Percentiles rank a stretch among this genome's conserved stretches.
phyloP scores from a whole-genome alignment of 2,888 invertebrate genomes.

The Gastracanthus pulcherrimus region DNA sequence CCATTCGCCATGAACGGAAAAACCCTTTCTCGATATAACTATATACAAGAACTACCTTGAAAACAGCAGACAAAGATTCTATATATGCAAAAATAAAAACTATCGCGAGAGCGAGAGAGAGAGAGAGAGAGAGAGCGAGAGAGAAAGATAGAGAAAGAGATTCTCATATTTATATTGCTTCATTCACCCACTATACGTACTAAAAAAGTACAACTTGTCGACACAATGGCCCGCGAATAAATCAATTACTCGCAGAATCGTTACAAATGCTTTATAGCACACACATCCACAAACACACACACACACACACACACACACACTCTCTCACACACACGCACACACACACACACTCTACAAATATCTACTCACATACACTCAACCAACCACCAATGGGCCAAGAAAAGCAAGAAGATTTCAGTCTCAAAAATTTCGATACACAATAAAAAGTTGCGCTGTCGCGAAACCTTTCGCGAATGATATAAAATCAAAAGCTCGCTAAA shows the following conservation, averaged over 20 bases:
- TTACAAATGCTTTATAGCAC: slow-evolving; percentile 21
- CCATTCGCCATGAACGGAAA: not conserved
- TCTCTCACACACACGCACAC: too few species aligned
- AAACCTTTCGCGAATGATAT: too few species aligned
- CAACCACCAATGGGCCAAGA: too few species aligned
- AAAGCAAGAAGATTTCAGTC: slow-evolving; percentile 3
- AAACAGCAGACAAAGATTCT: not conserved
- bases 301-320: too few species aligned
- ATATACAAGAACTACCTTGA: slow-evolving; percentile 59
- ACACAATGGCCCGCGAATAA: slow-evolving; percentile 39
- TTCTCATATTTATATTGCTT: slow-evolving; percentile 26
- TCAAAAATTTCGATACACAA: slow-evolving; percentile 8
- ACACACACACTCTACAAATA: too few species aligned
- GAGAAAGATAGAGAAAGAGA: not conserved
- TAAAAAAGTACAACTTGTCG: slow-evolving; percentile 41
- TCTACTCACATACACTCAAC: too few species aligned
- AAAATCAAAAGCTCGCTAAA: not conserved
- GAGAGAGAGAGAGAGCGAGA: not conserved
- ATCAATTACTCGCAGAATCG: slow-evolving; percentile 41
- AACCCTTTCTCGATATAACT: too few species aligned
- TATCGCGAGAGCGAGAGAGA: not conserved
- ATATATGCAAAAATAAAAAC: slow-evolving; percentile 31
- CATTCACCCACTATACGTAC: not conserved
- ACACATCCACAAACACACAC: not conserved
- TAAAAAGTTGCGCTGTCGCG: not conserved